These are phyloP conservation scores for Anseranas semipalmata DNA, from an alignment of 2,113 vertebrate species.

Conservation along the genomic window DNA sequence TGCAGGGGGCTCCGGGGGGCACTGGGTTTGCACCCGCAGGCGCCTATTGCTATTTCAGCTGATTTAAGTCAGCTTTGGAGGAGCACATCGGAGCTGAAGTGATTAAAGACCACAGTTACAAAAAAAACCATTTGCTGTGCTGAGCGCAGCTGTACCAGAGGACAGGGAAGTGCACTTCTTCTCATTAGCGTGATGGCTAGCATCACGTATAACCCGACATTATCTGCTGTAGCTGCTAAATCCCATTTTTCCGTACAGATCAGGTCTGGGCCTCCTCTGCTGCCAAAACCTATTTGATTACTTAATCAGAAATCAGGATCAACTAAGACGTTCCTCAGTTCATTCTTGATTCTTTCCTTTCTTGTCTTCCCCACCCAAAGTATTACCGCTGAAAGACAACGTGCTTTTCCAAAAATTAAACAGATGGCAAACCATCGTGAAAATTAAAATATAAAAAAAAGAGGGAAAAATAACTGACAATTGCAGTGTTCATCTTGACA, in stretches of 20 bases:
- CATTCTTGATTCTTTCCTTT: not conserved
- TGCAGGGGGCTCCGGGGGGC: too few relatives aligned
- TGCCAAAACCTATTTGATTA: not conserved
- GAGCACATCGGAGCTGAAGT: not conserved
- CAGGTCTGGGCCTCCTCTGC: not conserved
- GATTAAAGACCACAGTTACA: not conserved
- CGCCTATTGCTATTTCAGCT: fast-evolving
- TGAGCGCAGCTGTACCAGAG: not conserved
- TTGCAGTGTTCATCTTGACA: fast-evolving
- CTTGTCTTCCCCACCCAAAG: not conserved
- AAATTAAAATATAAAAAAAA: too few relatives aligned
- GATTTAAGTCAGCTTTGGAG: not conserved
- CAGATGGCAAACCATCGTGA: not conserved
- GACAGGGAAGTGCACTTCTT: not conserved
- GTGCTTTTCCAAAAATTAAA: fast-evolving
- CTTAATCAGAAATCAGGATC: not conserved
- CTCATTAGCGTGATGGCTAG: fast-evolving
- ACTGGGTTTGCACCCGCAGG: not conserved
- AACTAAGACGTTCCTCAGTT: not conserved
- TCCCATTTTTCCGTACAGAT: not conserved
- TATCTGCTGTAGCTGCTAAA: not conserved
- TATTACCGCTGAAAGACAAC: not conserved
- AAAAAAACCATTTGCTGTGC: not conserved
- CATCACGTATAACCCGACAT: fast-evolving
- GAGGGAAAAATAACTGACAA: not conserved